Percentiles rank a stretch among this genome's conserved stretches.
Evolutionary conservation across 2,113 vertebrate species (phyloP).

Genomic region (Peucedramus taeniatus): DNA sequence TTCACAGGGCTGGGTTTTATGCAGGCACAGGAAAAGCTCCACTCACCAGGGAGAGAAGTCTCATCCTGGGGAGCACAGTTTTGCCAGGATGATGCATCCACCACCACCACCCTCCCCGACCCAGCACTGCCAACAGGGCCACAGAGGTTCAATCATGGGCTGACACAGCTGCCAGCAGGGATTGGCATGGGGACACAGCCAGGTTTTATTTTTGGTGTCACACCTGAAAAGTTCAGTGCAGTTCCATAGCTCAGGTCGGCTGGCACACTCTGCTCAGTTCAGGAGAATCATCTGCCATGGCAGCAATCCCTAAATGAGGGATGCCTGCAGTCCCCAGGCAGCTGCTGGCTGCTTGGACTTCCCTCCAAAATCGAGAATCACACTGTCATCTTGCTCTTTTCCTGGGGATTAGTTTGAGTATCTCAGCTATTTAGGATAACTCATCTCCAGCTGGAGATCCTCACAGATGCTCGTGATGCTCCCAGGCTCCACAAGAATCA

Average conservation of each 20-base stretch:
- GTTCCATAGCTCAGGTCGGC: not conserved
- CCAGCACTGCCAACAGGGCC: accelerated
- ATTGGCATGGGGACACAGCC: not conserved
- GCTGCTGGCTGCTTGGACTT: not conserved
- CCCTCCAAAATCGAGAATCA: not conserved
- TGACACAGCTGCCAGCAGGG: not conserved
- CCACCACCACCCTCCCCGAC: accelerated
- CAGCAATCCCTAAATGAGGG: not conserved
- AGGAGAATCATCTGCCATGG: not conserved
- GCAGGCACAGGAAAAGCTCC: not conserved
- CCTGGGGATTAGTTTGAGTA: not conserved
- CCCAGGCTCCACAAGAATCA: not conserved
- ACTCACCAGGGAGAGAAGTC: not conserved
- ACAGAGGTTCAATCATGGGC: accelerated
- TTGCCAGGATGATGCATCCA: not conserved
- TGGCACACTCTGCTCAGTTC: accelerated
- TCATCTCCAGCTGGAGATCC: not conserved
- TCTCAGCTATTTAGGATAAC: not conserved
- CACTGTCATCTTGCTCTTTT: not conserved
- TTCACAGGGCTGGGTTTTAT: not conserved
- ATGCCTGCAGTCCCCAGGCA: not conserved
- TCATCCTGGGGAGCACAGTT: not conserved
- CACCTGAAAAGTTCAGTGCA: not conserved
- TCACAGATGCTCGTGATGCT: not conserved
- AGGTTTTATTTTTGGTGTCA: not conserved